Evolutionary conservation across 2,797 vertebrate genomes (phyloP).

Genomic region (Pangasius larnaudii): DNA sequence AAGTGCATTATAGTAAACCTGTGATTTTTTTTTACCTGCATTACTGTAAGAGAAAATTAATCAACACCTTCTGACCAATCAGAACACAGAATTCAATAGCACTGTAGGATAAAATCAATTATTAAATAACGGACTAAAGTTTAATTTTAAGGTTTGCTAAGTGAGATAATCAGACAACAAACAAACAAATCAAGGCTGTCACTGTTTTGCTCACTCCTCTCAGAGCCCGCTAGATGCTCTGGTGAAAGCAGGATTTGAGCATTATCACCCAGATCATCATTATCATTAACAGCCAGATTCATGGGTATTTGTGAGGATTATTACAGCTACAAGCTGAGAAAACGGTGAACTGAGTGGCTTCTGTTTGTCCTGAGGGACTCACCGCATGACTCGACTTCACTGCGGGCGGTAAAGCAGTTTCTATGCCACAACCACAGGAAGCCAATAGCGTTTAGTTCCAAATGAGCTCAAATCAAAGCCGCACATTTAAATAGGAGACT

Average conservation of each 20-base stretch:
- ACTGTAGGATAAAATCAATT: neutral
- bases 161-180: slow-evolving; percentile 1
- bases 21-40: neutral
- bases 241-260: slow-evolving; percentile 64
- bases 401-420: slow-evolving; percentile 29
- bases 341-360: slow-evolving; percentile 66
- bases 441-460: slow-evolving; percentile 24
- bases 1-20: neutral
- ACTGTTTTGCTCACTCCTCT: slow-evolving; percentile 23
- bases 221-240: slow-evolving; percentile 24
- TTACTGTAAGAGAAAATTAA: neutral
- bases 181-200: slow-evolving; percentile 12
- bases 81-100: neutral
- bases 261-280: slow-evolving; percentile 28
- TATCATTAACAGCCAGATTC: slow-evolving; percentile 68
- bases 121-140: neutral
- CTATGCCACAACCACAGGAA: slow-evolving; percentile 7
- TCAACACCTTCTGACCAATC: neutral
- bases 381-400: slow-evolving; percentile 34
- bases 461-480: slow-evolving; percentile 46
- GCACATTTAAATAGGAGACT: slow-evolving; percentile 4
- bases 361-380: slow-evolving; percentile 67
- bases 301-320: slow-evolving; percentile 67
- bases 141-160: neutral
- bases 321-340: slow-evolving; percentile 70